Percentiles rank a stretch among this genome's conserved stretches.
These are phyloP conservation scores for Danionella cerebrum DNA, from an alignment of 2,113 vertebrate genomes.

Conservation along the genomic window DNA sequence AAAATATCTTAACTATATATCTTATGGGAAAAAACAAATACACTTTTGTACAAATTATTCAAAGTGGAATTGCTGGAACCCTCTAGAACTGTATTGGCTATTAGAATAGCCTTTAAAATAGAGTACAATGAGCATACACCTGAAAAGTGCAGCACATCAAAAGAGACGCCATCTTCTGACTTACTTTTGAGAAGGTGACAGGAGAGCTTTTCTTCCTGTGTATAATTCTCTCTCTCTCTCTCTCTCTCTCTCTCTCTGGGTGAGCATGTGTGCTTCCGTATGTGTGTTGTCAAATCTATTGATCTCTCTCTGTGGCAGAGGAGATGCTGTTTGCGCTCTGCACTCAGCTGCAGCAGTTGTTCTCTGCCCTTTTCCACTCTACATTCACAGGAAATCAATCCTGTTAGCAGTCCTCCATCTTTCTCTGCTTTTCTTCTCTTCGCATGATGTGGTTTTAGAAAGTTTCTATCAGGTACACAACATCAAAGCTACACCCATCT, in stretches of 20 bases:
- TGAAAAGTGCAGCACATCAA: slow-evolving; percentile 15
- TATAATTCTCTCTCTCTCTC: slow-evolving; percentile 1
- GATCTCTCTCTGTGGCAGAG: slow-evolving; percentile 47
- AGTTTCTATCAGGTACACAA: slow-evolving; percentile 1
- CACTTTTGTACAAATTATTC: no score
- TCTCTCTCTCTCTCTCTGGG: no score
- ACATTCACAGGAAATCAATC: slow-evolving; percentile 68
- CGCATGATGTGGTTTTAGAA: slow-evolving; percentile 43
- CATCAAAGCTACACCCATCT: background rate
- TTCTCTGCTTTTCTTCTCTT: slow-evolving; percentile 42
- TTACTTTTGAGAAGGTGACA: slow-evolving; percentile 14
- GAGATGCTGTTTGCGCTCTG: slow-evolving; percentile 46
- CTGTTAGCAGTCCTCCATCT: slow-evolving; percentile 59
- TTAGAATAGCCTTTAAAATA: background rate
- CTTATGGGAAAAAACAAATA: no score
- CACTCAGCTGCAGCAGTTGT: slow-evolving; percentile 46
- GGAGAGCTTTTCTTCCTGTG: slow-evolving; percentile 21
- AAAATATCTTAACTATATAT: no score
- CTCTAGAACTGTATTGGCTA: background rate
- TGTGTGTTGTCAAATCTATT: slow-evolving; percentile 36
- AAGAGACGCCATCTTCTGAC: slow-evolving; percentile 14
- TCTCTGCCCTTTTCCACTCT: slow-evolving; percentile 56
- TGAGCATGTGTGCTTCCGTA: slow-evolving; percentile 24
- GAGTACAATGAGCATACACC: background rate
- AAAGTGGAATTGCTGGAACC: no score